Conservation (phyloP, 2,888 invertebrate genomes). For the Neria commutata region DNA sequence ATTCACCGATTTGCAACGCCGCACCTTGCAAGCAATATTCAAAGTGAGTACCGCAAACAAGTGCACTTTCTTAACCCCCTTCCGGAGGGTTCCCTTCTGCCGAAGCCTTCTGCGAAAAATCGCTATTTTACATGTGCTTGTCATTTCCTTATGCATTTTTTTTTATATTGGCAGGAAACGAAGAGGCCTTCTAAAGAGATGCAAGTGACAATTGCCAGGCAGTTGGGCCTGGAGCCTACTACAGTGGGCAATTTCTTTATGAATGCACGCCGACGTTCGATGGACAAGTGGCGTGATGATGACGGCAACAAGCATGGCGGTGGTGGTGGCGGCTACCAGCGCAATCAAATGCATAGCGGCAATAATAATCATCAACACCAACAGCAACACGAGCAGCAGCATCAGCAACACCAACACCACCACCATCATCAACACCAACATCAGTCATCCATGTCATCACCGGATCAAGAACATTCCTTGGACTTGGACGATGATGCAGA, state of each 20-base stretch:
- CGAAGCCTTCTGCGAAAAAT: too few species aligned
- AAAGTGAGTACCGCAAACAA: slow-evolving; percentile 75
- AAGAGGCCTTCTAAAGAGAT: slow-evolving; percentile 99
- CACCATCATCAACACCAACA: slow-evolving; percentile 27
- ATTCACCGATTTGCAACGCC: slow-evolving; percentile 99
- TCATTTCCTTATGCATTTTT: too few species aligned
- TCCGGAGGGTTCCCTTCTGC: too few species aligned
- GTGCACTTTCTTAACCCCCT: too few species aligned
- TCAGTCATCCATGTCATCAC: slow-evolving; percentile 34
- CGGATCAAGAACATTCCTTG: slow-evolving; percentile 48
- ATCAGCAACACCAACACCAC: slow-evolving; percentile 18
- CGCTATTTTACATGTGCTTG: too few species aligned
- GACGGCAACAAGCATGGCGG: slow-evolving; percentile 74
- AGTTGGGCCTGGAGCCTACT: slow-evolving; percentile 94
- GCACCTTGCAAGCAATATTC: slow-evolving; percentile 99
- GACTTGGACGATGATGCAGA: slow-evolving; percentile 56
- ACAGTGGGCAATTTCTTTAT: slow-evolving; percentile 99
- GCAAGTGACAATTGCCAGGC: slow-evolving; percentile 98
- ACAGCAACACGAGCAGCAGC: slow-evolving; percentile 18
- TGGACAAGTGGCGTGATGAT: slow-evolving; percentile 99
- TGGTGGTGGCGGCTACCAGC: slow-evolving; percentile 67
- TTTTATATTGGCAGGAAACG: too few species aligned
- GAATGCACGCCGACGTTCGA: slow-evolving; percentile 97
- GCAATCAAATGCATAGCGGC: slow-evolving; percentile 23
- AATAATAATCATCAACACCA: slow-evolving; percentile 18